These are phyloP conservation scores for Drosophila bipectinata DNA, from an alignment of 1,140 invertebrate genomes.

Conservation along the genomic window DNA sequence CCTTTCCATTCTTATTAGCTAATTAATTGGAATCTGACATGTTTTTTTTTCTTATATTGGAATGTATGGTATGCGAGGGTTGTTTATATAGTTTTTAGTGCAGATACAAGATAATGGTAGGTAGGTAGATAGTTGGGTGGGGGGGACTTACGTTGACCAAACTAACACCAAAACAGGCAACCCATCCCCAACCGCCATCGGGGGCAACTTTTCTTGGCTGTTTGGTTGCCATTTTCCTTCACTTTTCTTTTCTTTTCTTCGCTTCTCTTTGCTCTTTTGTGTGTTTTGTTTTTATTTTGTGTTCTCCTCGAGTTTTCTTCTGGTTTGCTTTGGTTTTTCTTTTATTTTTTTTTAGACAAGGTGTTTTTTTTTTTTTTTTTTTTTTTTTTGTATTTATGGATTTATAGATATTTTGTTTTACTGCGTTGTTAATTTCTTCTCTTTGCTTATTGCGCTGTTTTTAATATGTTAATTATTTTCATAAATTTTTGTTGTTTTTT, in stretches of 20 bases:
- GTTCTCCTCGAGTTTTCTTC: constrained; percentile 28
- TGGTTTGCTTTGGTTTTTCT: constrained; percentile 32
- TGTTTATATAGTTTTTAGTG: neutral
- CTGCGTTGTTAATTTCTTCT: constrained; percentile 29
- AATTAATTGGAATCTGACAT: constrained; percentile 25
- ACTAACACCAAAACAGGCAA: constrained; percentile 91
- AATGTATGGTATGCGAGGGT: neutral
- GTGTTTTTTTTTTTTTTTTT: constrained; percentile 36
- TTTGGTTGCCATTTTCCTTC: constrained; percentile 60
- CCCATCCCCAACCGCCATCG: constrained; percentile 90
- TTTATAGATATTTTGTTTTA: constrained; percentile 50
- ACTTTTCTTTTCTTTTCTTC: constrained; percentile 8
- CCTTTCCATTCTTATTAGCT: constrained; percentile 2
- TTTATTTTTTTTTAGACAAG: constrained; percentile 39
- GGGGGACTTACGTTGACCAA: constrained; percentile 89
- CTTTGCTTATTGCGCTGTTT: neutral
- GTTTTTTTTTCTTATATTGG: no score
- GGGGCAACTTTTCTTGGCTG: constrained; percentile 83
- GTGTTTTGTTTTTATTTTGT: constrained; percentile 20
- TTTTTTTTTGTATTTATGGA: constrained; percentile 1
- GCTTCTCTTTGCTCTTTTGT: constrained; percentile 2
- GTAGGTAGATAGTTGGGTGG: neutral
- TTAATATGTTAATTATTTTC: neutral
- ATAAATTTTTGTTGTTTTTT: neutral
- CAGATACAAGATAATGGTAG: neutral